These are phyloP conservation scores for Pristionchus exspectatus DNA, from an alignment of 2,888 invertebrate genomes.

Conservation along the genomic window DNA sequence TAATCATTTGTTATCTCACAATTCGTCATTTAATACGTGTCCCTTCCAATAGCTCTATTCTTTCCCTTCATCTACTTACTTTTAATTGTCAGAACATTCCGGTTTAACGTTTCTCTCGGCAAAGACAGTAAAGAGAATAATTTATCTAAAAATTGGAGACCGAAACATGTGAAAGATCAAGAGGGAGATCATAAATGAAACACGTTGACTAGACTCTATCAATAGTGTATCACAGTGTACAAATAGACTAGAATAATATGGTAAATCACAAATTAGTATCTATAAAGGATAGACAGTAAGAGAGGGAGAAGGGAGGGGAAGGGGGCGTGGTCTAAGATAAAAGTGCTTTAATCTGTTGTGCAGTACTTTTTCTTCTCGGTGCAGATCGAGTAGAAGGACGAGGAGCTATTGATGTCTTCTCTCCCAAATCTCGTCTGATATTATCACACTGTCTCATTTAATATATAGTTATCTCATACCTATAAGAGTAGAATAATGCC, in stretches of 20 bases:
- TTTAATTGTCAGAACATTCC: neutral
- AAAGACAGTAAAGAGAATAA: neutral
- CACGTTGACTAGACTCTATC: neutral
- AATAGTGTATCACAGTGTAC: neutral
- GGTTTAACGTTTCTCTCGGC: neutral
- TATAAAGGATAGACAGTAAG: neutral
- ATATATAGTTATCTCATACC: neutral
- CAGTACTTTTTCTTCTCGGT: conserved; percentile 43
- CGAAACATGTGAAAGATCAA: neutral
- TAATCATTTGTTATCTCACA: conserved; percentile 2
- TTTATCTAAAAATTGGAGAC: neutral
- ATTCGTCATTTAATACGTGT: conserved; percentile 40
- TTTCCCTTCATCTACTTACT: neutral
- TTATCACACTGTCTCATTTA: neutral
- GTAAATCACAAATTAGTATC: neutral
- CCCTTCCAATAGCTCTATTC: neutral
- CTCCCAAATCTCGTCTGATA: conserved; percentile 30
- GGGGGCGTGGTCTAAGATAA: conserved; percentile 14
- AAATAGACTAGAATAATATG: neutral
- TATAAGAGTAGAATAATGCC: conserved; percentile 52
- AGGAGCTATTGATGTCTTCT: conserved; percentile 22
- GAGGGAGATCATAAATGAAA: neutral
- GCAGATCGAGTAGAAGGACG: conserved; percentile 42
- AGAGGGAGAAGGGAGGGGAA: neutral
- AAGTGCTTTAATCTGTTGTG: conserved; percentile 55